A percentile compares a stretch with the other conserved stretches of the same genome.
These are phyloP conservation scores for Olivierus martensii DNA, from an alignment of 1,140 invertebrate genomes.

Conservation along the genomic window DNA sequence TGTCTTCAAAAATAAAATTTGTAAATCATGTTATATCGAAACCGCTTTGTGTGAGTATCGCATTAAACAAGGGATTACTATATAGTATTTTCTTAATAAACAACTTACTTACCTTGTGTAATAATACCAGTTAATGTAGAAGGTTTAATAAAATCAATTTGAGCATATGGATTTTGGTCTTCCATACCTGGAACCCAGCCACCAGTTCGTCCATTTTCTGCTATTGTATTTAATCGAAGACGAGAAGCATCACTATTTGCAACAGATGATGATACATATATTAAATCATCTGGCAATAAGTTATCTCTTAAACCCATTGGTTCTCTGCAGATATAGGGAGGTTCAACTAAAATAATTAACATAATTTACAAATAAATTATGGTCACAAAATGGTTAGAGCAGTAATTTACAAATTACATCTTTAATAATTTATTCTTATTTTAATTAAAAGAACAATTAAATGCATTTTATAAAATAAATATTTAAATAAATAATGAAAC, in stretches of 20 bases:
- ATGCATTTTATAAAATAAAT: too few relatives aligned
- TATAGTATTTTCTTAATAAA: too few relatives aligned
- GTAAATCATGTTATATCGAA: too few relatives aligned
- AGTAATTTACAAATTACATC: too few relatives aligned
- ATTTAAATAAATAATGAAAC: too few relatives aligned
- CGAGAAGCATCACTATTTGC: not conserved
- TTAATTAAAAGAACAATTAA: too few relatives aligned
- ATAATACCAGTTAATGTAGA: constrained; percentile 2
- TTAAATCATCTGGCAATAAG: not conserved
- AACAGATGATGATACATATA: constrained; percentile 3
- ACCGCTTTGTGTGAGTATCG: too few relatives aligned
- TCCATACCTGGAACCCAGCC: constrained; percentile 47
- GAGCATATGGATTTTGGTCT: constrained; percentile 46
- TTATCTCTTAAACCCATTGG: constrained; percentile 1
- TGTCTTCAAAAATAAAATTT: too few relatives aligned
- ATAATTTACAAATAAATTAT: too few relatives aligned
- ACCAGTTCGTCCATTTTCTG: constrained; percentile 22
- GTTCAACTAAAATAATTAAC: not conserved
- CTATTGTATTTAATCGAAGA: not conserved
- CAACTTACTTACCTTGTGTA: constrained; percentile 1
- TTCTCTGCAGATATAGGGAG: constrained; percentile 1
- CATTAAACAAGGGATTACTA: too few relatives aligned
- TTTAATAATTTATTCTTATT: too few relatives aligned
- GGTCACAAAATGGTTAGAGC: too few relatives aligned
- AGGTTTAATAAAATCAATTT: constrained; percentile 41